Percentiles rank a stretch among this genome's conserved stretches.
Evolutionary conservation across 1,140 invertebrate genomes (phyloP).

Genomic region (Calephelis virginiensis): DNA sequence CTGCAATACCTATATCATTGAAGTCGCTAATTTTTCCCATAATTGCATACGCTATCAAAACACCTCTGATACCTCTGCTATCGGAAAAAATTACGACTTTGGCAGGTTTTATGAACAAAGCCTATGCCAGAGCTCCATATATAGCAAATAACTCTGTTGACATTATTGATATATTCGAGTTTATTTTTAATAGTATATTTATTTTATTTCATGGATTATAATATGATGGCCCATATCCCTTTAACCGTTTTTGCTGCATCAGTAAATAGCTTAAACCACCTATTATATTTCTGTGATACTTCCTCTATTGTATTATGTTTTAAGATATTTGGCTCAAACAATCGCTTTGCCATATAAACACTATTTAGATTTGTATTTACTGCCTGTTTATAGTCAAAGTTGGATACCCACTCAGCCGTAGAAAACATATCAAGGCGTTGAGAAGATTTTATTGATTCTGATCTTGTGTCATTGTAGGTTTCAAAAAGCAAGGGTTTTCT

Average conservation of each 20-base stretch:
- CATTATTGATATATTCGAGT: slow-evolving; percentile 19
- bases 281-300: slow-evolving; percentile 6
- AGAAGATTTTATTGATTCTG: not conserved
- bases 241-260: slow-evolving; percentile 17
- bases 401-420: not conserved
- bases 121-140: slow-evolving; percentile 16
- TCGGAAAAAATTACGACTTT: not conserved
- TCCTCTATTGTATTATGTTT: not conserved
- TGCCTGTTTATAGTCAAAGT: not conserved
- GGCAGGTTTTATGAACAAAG: not conserved
- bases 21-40: not conserved
- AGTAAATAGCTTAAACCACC: slow-evolving; percentile 13
- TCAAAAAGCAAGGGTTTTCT: not conserved
- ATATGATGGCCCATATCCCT: slow-evolving; percentile 1
- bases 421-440: not conserved
- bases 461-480: not conserved
- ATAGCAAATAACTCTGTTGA: slow-evolving; percentile 17
- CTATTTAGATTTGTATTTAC: not conserved
- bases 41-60: not conserved
- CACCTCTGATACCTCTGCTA: not conserved
- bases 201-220: slow-evolving; percentile 12
- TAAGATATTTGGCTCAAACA: not conserved
- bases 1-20: not conserved
- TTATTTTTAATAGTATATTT: slow-evolving; percentile 8
- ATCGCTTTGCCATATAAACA: not conserved